Percentiles rank a stretch among this genome's conserved stretches.
phyloP scores from a whole-genome alignment of 2,797 vertebrate species.

The Rousettus madagascariensis region DNA sequence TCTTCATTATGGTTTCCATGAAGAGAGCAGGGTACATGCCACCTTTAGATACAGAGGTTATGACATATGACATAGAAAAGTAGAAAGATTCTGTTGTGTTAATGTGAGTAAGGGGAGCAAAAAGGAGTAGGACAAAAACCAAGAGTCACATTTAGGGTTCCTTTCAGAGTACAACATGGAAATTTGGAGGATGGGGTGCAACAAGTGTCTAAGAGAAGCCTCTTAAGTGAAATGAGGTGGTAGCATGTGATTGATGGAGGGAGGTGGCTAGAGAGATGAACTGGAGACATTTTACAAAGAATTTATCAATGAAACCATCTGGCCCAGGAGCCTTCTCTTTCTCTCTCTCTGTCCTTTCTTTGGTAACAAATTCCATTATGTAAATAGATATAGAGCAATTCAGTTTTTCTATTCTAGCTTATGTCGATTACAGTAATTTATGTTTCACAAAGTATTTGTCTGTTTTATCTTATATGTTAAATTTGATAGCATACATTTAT shows the following conservation, averaged over 20 bases:
- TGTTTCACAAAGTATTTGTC: neutral
- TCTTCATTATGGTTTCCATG: neutral
- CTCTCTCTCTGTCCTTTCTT: neutral
- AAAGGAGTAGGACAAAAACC: neutral
- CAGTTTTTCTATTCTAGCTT: neutral
- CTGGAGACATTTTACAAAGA: neutral
- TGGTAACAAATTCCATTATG: neutral
- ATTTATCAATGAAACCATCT: neutral
- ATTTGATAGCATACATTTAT: neutral
- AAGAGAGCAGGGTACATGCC: neutral
- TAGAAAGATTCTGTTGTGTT: neutral
- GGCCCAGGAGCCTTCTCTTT: neutral
- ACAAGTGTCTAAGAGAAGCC: neutral
- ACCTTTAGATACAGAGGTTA: neutral
- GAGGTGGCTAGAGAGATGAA: neutral
- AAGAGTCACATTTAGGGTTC: neutral
- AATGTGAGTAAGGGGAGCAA: neutral
- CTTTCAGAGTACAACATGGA: neutral
- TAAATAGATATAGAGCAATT: neutral
- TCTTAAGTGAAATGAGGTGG: neutral
- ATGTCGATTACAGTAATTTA: neutral
- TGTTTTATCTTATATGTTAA: neutral
- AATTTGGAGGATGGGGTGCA: neutral
- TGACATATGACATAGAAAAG: neutral
- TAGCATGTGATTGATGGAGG: neutral